Evolutionary conservation across 2,888 invertebrate genomes (phyloP).

Genomic region (Rotaria magnacalcarata): DNA sequence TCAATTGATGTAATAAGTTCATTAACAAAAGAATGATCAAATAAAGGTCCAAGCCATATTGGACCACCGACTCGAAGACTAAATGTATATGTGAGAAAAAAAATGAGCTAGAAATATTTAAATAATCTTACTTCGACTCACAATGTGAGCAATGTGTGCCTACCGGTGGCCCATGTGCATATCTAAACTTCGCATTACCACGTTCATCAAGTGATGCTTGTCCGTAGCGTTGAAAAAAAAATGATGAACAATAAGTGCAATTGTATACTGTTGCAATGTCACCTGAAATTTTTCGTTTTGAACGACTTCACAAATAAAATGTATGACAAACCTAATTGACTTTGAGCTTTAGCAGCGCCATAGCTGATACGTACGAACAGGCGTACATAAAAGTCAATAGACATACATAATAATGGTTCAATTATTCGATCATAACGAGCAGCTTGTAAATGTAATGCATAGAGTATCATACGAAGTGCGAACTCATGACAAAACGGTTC

Average conservation of each 20-base stretch:
- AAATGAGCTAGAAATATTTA: background rate
- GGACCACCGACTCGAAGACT: slow-evolving; percentile 68
- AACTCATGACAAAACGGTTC: slow-evolving; percentile 80
- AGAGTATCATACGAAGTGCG: slow-evolving; percentile 84
- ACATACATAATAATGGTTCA: slow-evolving; percentile 79
- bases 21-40: slow-evolving; percentile 72
- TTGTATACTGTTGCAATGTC: slow-evolving; percentile 39
- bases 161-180: slow-evolving; percentile 24
- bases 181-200: slow-evolving; percentile 45
- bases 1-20: slow-evolving; percentile 63
- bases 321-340: background rate
- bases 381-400: slow-evolving; percentile 90
- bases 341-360: slow-evolving; percentile 71
- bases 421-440: slow-evolving; percentile 87
- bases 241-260: slow-evolving; percentile 44
- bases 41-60: slow-evolving; percentile 82
- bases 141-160: background rate
- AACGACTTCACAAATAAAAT: too few relatives aligned
- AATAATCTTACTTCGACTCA: background rate
- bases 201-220: slow-evolving; percentile 28
- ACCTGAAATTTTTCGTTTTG: slow-evolving; percentile 51
- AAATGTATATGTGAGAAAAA: background rate
- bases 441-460: slow-evolving; percentile 83
- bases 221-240: slow-evolving; percentile 42
- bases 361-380: slow-evolving; percentile 80